A percentile compares a stretch with the other conserved stretches of the same genome.
These are phyloP conservation scores for Allacma fusca DNA, from an alignment of 2,888 invertebrate species.

Conservation along the genomic window DNA sequence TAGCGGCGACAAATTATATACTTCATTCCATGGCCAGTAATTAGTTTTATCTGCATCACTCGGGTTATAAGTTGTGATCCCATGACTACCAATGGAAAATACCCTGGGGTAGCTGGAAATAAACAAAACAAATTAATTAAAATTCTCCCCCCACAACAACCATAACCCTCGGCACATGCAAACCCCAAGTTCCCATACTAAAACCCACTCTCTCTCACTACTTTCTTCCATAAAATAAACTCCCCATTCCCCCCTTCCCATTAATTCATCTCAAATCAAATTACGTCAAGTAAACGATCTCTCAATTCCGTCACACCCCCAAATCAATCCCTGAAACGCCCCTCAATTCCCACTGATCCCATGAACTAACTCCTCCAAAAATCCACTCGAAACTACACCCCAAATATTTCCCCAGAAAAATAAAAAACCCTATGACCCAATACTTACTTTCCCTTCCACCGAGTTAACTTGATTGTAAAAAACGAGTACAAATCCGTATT, in stretches of 20 bases:
- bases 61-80: conserved; percentile 98
- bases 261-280: conserved; percentile 15
- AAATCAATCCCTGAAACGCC: not conserved
- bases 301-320: not conserved
- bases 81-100: conserved; percentile 93
- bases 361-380: too few relatives aligned
- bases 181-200: too few relatives aligned
- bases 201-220: not conserved
- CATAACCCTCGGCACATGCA: too few relatives aligned
- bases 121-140: not conserved
- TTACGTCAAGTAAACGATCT: not conserved
- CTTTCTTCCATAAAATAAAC: not conserved
- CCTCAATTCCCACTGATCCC: not conserved
- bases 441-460: conserved; percentile 94
- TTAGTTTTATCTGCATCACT: conserved; percentile 88
- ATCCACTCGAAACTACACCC: too few relatives aligned
- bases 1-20: conserved; percentile 74
- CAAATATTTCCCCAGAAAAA: too few relatives aligned
- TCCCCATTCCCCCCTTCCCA: too few relatives aligned
- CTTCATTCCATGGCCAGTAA: conserved; percentile 86
- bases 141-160: conserved; percentile 14
- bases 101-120: conserved; percentile 86
- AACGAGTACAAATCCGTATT: conserved; percentile 97
- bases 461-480: conserved; percentile 93
- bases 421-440: not conserved